Base-by-base conservation (phyloP, 2,113 vertebrate species). In the Saccopteryx leptura region DNA sequence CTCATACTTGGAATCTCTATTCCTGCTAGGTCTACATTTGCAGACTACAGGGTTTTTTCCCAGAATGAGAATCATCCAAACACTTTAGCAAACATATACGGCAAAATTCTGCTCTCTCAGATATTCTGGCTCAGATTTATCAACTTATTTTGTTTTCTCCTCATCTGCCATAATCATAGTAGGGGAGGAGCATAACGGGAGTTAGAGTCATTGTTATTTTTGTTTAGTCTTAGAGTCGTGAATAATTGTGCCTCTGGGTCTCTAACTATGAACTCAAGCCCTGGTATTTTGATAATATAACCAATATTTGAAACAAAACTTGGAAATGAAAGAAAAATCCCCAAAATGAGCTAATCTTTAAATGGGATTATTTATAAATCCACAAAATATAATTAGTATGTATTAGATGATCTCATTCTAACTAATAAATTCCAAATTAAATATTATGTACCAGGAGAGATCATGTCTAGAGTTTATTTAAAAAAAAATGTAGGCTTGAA, bases 391-490 rank as follows among this genome's bases (percentile, higher is more conserved):
- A 75, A 12, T 54, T n/a, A 78, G 48, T 19, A n/a, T n/a, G 21
- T 56, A n/a, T 56, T 56, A 56, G 52, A 66, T 79, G 18, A 79
- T 76, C 46, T 78, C 9, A 60, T 78, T 6, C 52, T 68, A 66
- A 66, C 50, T 54, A 5, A 82, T 87, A 39, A 80, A 90, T 74
- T 89, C 63, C 48, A 86, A 82, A 81, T 88, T 88, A 85, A 92
- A 89, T 90, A 88, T 4, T 68, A 65, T 24, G 3, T 46, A 50
- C 5, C 10, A 71, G 9, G 65, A 52, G 1, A 61, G 52, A 82
- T n/a, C 9, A 74, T 61, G 92, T 9, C 7, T 88, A 81, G 31
- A 54, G 11, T 82, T 83, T 14, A 82, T 85, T 83, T 90, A 80
- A 21, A 90, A 23, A 68, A 33, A 74, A 83, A 48, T 1, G 18